Conservation (phyloP, 1,140 invertebrate species). For the Zaprionus africanus region DNA sequence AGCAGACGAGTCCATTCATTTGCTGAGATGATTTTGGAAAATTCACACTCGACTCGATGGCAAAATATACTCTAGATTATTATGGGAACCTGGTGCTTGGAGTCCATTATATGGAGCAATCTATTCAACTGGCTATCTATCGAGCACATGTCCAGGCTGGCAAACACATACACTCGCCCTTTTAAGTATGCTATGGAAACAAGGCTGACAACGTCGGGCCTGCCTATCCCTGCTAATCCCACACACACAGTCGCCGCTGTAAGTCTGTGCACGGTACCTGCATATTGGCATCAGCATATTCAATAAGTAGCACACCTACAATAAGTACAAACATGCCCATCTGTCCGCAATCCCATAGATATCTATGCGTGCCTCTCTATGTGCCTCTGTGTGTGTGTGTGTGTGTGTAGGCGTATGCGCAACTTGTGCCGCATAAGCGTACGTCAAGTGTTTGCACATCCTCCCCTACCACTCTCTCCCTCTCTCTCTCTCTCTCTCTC, state of each 20-base stretch:
- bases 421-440: constrained; percentile 70
- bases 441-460: constrained; percentile 64
- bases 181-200: constrained; percentile 10
- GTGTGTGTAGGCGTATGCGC: constrained; percentile 62
- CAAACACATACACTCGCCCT: constrained; percentile 9
- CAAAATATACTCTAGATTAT: constrained; percentile 2
- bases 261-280: constrained; percentile 21
- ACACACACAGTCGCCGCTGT: constrained; percentile 3
- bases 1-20: not conserved
- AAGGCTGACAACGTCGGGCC: not conserved
- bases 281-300: constrained; percentile 67
- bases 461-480: not conserved
- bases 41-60: constrained; percentile 9
- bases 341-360: constrained; percentile 2
- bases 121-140: not conserved
- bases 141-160: not conserved
- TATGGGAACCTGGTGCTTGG: not conserved
- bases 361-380: not conserved
- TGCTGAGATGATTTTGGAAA: not conserved
- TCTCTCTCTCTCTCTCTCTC: not conserved
- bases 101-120: not conserved
- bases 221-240: constrained; percentile 1
- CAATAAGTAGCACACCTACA: constrained; percentile 60
- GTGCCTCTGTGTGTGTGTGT: not conserved
- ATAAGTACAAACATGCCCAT: constrained; percentile 26